phyloP scores from a whole-genome alignment of 2,797 vertebrate species.

The Argentina silus region DNA sequence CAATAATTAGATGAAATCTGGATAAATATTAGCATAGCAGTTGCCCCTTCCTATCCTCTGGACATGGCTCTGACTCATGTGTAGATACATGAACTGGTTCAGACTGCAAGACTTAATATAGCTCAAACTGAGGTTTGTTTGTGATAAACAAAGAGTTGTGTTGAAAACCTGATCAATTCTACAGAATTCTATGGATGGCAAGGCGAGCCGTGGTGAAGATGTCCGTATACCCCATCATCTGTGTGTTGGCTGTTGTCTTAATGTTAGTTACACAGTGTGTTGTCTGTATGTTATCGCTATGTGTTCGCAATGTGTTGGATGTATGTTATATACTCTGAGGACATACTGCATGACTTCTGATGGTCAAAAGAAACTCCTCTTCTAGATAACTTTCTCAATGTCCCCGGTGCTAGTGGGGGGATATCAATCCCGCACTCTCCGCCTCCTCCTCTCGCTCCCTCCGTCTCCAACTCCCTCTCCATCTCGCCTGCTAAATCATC shows the following conservation, averaged over 20 bases:
- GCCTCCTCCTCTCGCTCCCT: neutral
- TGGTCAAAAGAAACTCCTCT: neutral
- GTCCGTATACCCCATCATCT: neutral
- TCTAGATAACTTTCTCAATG: neutral
- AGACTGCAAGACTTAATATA: too few species aligned
- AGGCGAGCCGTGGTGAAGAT: too few species aligned
- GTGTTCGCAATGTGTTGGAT: neutral
- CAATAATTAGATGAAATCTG: too few species aligned
- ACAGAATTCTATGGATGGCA: too few species aligned
- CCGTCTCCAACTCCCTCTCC: neutral
- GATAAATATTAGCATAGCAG: too few species aligned
- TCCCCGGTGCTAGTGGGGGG: neutral
- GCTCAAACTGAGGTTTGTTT: too few species aligned
- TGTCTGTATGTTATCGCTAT: neutral
- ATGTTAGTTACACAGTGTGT: neutral
- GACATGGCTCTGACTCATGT: too few species aligned
- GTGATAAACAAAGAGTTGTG: too few species aligned
- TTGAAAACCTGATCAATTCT: too few species aligned
- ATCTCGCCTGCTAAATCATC: conserved; percentile 35
- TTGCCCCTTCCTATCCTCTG: too few species aligned
- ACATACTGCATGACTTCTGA: neutral
- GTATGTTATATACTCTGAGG: neutral
- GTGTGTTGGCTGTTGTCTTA: neutral
- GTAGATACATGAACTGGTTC: too few species aligned
- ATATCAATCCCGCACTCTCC: neutral